Evolutionary conservation across 2,888 invertebrate genomes (phyloP).

Genomic region (Ischnus inquisitorius): DNA sequence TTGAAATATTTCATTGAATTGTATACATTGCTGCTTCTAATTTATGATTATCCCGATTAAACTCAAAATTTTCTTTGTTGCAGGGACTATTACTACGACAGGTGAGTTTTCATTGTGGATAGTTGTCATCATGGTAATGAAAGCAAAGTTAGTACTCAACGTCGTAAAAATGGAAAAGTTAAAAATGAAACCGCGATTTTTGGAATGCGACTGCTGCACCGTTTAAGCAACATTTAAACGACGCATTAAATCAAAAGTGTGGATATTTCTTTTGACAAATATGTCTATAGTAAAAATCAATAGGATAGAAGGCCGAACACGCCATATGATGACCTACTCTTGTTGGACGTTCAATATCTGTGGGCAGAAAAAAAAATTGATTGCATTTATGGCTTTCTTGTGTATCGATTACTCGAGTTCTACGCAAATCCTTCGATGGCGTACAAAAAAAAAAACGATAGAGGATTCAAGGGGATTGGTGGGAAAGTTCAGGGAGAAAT

Average conservation of each 20-base stretch:
- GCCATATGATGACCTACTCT: background rate
- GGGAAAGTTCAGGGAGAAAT: background rate
- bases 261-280: background rate
- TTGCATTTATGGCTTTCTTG: background rate
- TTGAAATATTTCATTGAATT: background rate
- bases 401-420: background rate
- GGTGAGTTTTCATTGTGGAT: slow-evolving; percentile 85
- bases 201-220: no score
- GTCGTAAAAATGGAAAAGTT: no score
- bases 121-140: background rate
- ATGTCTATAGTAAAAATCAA: background rate
- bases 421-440: background rate
- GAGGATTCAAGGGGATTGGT: background rate
- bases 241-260: no score
- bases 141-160: slow-evolving; percentile 6
- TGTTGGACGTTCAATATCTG: background rate
- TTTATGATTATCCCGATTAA: slow-evolving; percentile 23
- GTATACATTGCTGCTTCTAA: background rate
- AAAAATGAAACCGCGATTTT: background rate
- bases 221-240: no score
- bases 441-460: slow-evolving; percentile 56
- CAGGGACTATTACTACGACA: slow-evolving; percentile 91
- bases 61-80: slow-evolving; percentile 84
- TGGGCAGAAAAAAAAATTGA: background rate
- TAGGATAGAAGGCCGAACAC: no score